Base-by-base conservation (phyloP, 2,113 vertebrate species). In the Sinosuthora webbiana region DNA sequence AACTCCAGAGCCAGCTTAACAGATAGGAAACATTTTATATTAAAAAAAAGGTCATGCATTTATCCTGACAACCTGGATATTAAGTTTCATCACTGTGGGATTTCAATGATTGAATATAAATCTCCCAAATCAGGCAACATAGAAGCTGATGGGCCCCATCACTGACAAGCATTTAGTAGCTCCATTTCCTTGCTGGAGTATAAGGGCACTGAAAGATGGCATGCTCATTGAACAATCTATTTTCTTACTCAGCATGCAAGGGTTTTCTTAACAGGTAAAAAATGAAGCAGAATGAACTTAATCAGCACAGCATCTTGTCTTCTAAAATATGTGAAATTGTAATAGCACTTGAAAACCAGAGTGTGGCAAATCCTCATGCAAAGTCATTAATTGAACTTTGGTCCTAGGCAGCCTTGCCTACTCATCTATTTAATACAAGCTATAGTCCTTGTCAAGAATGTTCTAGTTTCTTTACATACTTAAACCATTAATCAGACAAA, bases 401-500 rank as follows among this genome's bases (percentile, higher is more conserved):
- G 57, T 86, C 70, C 76, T 59, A 73, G 80, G 52, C n/a, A 93
- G 56, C 67, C 35, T 96, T 93, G 89, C 86, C 87, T 96, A 92
- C 91, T 85, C 82, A 88, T 70, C 64, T 90, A 44, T 64, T 94
- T 80, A 86, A 94, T 82, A 87, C n/a, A 97, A 97, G 96, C 92
- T 90, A 76, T 28, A 81, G 57, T 65, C 89, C 91, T 93, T 95
- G 67, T 92, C 70, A 89, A 94, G 71, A 90, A 90, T 4, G 5
- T 47, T 87, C 41, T 52, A 33, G 88, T 95, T 92, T 75, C 18
- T 78, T 95, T 74, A 75, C 65, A 67, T 86, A 71, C 97, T 97
- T 95, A 95, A 89, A 91, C 94, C 60, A 68, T 74, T 96, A 92
- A 90, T 95, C 94, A 95, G 76, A 96, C 35, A 81, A 78, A 85